Percentiles rank a stretch among this genome's conserved stretches.
These are phyloP conservation scores for Hipparchia sbordonii DNA, from an alignment of 2,888 invertebrate species.

Conservation along the genomic window DNA sequence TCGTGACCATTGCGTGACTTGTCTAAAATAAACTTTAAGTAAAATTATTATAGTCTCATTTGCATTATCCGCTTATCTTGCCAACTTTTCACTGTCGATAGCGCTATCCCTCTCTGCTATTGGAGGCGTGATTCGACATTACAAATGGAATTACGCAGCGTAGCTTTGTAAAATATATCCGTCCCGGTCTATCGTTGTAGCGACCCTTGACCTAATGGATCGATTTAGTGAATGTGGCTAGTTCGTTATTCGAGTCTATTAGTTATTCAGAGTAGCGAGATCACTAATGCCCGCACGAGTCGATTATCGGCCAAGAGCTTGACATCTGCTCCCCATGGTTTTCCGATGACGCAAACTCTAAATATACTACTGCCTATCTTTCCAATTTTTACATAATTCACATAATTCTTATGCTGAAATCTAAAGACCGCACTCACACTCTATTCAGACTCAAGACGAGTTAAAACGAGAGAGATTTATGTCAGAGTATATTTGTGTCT, in stretches of 20 bases:
- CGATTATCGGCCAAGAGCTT: slow-evolving; percentile 19
- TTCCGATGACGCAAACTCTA: slow-evolving; percentile 31
- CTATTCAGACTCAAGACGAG: too few species aligned
- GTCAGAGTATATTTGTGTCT: too few species aligned
- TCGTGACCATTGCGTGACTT: slow-evolving; percentile 57
- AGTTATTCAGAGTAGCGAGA: slow-evolving; percentile 64
- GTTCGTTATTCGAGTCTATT: slow-evolving; percentile 64
- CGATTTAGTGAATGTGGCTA: slow-evolving; percentile 75
- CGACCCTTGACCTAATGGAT: slow-evolving; percentile 79
- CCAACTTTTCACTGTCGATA: slow-evolving; percentile 75
- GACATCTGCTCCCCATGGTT: slow-evolving; percentile 30
- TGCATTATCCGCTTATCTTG: slow-evolving; percentile 57
- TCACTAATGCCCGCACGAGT: slow-evolving; percentile 45
- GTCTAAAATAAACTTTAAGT: slow-evolving; percentile 57
- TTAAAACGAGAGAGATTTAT: too few species aligned
- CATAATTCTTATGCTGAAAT: too few species aligned
- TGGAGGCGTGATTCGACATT: slow-evolving; percentile 79
- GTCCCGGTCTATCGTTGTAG: slow-evolving; percentile 68
- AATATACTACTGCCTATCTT: not conserved
- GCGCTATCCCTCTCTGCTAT: slow-evolving; percentile 70
- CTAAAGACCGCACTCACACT: too few species aligned
- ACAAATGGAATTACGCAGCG: slow-evolving; percentile 65
- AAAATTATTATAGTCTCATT: slow-evolving; percentile 59
- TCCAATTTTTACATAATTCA: too few species aligned
- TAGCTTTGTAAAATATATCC: slow-evolving; percentile 63